phyloP scores from a whole-genome alignment of 2,888 invertebrate species.

The Capitulum mitella region DNA sequence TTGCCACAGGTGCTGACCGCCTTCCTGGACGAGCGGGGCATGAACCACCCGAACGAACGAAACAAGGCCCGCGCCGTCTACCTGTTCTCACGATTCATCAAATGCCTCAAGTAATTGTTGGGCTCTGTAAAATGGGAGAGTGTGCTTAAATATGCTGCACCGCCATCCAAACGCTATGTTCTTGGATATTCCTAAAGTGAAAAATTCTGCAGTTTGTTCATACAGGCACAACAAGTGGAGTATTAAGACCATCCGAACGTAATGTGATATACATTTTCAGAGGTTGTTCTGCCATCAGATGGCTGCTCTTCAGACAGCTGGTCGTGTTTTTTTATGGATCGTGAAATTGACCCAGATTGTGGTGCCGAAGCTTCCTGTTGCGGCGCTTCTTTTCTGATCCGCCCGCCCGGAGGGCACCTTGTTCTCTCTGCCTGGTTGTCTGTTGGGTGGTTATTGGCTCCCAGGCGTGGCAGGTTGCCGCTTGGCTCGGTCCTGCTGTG shows the following conservation, averaged over 20 bases:
- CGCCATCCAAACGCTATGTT: neutral
- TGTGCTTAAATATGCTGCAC: neutral
- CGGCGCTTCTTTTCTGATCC: too few species aligned
- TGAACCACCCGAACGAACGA: slow-evolving; percentile 45
- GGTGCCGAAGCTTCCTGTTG: neutral
- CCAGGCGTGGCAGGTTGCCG: neutral
- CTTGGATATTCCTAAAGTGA: neutral
- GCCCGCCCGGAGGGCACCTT: too few species aligned
- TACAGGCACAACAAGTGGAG: too few species aligned
- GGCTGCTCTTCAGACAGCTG: too few species aligned
- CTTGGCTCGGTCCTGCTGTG: too few species aligned
- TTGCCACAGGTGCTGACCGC: slow-evolving; percentile 42
- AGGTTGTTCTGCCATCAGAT: too few species aligned
- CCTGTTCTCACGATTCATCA: slow-evolving; percentile 52
- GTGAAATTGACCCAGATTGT: too few species aligned
- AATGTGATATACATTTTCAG: too few species aligned
- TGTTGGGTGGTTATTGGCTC: neutral
- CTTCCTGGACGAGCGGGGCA: slow-evolving; percentile 50
- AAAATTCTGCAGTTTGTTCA: neutral
- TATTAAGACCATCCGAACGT: too few species aligned
- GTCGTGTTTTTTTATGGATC: too few species aligned
- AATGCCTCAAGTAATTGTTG: slow-evolving; percentile 45
- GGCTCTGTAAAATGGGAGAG: neutral
- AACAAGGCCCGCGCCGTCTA: slow-evolving; percentile 49
- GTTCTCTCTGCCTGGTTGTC: too few species aligned